Conservation (phyloP, 2,113 vertebrate species). For the Daboia siamensis region DNA sequence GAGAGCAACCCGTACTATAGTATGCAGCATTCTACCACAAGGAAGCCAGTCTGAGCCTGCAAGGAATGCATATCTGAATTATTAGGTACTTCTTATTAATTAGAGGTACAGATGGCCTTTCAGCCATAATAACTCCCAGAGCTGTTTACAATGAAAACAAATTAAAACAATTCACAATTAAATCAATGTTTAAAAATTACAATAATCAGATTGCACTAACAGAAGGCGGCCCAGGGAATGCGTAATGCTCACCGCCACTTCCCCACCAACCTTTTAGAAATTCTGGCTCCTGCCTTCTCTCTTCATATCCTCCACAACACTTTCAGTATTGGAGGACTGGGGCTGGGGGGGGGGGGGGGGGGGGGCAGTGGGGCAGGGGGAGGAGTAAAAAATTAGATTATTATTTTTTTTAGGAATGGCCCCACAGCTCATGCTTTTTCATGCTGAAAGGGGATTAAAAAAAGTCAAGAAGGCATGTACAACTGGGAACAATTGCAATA, state of each 20-base stretch:
- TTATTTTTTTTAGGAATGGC: neutral
- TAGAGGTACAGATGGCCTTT: neutral
- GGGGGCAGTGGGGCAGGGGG: too few relatives aligned
- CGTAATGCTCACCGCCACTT: neutral
- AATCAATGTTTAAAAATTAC: neutral
- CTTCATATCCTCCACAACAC: neutral
- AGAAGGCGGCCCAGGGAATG: neutral
- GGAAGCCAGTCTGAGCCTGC: neutral
- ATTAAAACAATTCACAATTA: neutral
- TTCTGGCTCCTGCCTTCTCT: neutral
- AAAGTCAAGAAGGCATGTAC: neutral
- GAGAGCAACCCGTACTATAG: neutral
- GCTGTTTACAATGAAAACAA: slow-evolving; percentile 1
- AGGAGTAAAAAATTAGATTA: neutral
- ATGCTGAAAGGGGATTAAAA: neutral
- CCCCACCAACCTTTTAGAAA: neutral
- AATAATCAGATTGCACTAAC: neutral
- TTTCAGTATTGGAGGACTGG: neutral
- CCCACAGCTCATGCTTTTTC: neutral
- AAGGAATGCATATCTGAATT: neutral
- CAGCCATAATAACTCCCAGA: neutral
- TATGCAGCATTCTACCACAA: neutral
- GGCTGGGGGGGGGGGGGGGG: too few relatives aligned
- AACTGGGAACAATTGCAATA: neutral
- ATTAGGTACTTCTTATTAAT: neutral